Conservation (phyloP, 1,140 invertebrate species). For the Anadara kagoshimensis region DNA sequence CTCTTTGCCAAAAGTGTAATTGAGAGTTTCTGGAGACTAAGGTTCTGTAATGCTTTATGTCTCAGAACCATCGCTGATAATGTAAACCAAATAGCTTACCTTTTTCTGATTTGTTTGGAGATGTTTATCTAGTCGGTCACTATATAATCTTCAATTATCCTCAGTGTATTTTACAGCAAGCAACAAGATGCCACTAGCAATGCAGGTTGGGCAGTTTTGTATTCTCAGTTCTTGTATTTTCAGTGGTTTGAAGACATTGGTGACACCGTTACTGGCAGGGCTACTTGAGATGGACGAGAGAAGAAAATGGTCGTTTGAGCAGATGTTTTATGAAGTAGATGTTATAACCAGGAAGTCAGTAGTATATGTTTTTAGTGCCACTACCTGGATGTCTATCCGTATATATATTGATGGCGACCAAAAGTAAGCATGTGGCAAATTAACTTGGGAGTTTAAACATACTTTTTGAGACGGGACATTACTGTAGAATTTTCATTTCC, state of each 20-base stretch:
- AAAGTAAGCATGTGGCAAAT: conserved; percentile 22
- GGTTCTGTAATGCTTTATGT: no score
- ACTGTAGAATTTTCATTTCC: no score
- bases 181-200: background rate
- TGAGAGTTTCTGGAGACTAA: no score
- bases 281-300: conserved; percentile 86
- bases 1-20: no score
- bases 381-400: conserved; percentile 28
- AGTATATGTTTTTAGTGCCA: conserved; percentile 42
- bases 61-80: no score
- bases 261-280: conserved; percentile 55
- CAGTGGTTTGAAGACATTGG: conserved; percentile 55
- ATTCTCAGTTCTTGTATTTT: conserved; percentile 11
- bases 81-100: no score
- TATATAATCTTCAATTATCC: background rate
- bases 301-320: conserved; percentile 94
- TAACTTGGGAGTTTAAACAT: conserved; percentile 51
- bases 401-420: conserved; percentile 28
- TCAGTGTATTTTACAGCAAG: background rate
- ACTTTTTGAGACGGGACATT: conserved; percentile 45
- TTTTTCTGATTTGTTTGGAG: background rate
- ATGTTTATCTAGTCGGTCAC: background rate
- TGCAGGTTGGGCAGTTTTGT: background rate
- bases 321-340: conserved; percentile 91
- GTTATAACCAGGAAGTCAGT: conserved; percentile 59